Evolutionary conservation across 2,113 vertebrate species (phyloP).

Genomic region (Pteropus alecto): DNA sequence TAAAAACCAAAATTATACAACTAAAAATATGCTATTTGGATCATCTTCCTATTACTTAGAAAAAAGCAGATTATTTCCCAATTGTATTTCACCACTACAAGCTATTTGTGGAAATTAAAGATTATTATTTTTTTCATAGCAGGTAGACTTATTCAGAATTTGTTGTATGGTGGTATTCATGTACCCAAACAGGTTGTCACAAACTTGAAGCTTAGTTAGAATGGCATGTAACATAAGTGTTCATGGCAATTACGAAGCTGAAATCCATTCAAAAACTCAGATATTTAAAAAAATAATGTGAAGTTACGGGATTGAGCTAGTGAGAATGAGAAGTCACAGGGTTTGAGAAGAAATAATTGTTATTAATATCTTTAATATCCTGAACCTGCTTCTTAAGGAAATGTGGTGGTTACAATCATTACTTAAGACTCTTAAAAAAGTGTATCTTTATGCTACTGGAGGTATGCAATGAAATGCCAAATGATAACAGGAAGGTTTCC

Average conservation of each 20-base stretch:
- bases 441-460: neutral
- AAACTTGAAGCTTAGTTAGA: neutral
- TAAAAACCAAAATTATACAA: conserved; percentile 20
- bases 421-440: neutral
- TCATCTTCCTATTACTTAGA: neutral
- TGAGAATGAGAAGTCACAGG: neutral
- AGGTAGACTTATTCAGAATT: neutral
- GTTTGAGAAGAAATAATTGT: conserved; percentile 34
- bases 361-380: conserved; percentile 32
- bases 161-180: neutral
- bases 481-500: conserved; percentile 6
- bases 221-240: neutral
- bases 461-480: conserved; percentile 35
- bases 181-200: neutral
- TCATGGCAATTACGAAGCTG: neutral
- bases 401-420: neutral
- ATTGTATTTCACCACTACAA: conserved; percentile 14
- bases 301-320: neutral
- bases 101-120: neutral
- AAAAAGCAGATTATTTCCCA: neutral
- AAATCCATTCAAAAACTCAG: neutral
- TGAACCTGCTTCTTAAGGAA: conserved; percentile 23
- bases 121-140: neutral
- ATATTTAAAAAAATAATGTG: conserved; percentile 39
- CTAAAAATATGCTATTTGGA: neutral